Conservation (phyloP, 92 coral and sea anemone genomes). For the Micromussa lordhowensis region DNA sequence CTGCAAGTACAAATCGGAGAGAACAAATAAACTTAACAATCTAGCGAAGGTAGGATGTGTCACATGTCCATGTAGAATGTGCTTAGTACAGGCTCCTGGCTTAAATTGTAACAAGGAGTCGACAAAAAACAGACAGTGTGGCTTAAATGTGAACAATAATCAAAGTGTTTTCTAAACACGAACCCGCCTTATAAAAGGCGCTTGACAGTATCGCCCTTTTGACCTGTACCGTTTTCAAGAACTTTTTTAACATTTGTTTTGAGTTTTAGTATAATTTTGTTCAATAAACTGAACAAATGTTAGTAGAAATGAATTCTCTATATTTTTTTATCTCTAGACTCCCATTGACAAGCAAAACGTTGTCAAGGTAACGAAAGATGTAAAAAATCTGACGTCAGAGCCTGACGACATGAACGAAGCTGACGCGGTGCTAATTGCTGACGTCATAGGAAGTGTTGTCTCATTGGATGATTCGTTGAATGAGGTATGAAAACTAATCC, state of each 20-base stretch:
- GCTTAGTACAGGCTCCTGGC: too few species aligned
- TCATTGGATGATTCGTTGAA: constrained; percentile 56
- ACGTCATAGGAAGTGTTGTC: constrained; percentile 58
- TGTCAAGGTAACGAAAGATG: constrained; percentile 59
- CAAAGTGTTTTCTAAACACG: too few species aligned
- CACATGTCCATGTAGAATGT: not conserved
- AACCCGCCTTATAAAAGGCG: too few species aligned
- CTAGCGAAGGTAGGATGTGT: constrained; percentile 58
- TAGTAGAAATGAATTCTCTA: too few species aligned
- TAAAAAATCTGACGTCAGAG: constrained; percentile 55
- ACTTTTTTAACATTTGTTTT: too few species aligned
- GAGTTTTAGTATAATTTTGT: too few species aligned
- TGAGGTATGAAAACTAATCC: constrained; percentile 56
- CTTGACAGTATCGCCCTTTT: too few species aligned
- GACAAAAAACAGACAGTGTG: not conserved
- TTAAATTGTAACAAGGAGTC: too few species aligned
- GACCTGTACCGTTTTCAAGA: too few species aligned
- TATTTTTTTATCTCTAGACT: constrained; percentile 26
- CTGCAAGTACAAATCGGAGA: constrained; percentile 66
- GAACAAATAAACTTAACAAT: constrained; percentile 59
- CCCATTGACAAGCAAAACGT: constrained; percentile 58
- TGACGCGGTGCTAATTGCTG: constrained; percentile 77
- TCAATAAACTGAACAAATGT: too few species aligned
- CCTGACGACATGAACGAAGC: constrained; percentile 73
- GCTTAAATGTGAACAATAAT: too few species aligned